Evolutionary conservation across 2,888 invertebrate genomes (phyloP).

Genomic region (Euplexia lucipara): DNA sequence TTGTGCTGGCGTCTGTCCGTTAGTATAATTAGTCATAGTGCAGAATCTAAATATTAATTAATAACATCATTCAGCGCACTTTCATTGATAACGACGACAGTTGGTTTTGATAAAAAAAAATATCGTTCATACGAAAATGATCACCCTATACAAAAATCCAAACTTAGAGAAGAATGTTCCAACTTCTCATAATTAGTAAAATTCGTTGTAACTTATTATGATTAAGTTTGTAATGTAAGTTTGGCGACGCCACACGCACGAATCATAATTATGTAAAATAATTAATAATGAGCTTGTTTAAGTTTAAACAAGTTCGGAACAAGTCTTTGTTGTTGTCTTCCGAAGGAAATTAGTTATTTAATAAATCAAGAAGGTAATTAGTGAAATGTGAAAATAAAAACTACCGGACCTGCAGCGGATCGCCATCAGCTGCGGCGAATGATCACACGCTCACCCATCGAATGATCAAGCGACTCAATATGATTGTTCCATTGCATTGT

Average conservation of each 20-base stretch:
- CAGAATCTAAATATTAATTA: too few relatives aligned
- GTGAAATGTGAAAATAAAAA: background rate
- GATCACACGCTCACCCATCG: too few relatives aligned
- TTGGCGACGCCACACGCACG: background rate
- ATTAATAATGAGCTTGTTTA: slow-evolving; percentile 11
- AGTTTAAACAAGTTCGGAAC: slow-evolving; percentile 9
- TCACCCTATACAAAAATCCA: background rate
- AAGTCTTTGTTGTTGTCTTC: background rate
- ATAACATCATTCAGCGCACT: background rate
- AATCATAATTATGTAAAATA: slow-evolving; percentile 11
- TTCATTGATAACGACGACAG: background rate
- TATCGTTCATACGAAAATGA: background rate
- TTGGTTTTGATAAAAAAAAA: background rate
- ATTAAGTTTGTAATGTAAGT: slow-evolving; percentile 22
- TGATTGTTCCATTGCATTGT: slow-evolving; percentile 40
- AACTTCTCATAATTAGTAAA: slow-evolving; percentile 13
- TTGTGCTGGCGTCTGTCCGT: too few relatives aligned
- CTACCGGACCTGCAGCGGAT: background rate
- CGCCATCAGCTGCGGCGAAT: background rate
- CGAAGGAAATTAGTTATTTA: background rate
- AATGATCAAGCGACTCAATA: slow-evolving; percentile 22
- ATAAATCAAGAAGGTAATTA: background rate
- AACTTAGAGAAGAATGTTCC: slow-evolving; percentile 1
- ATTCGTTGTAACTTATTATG: slow-evolving; percentile 16
- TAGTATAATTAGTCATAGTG: too few relatives aligned